phyloP scores from a whole-genome alignment of 1,140 invertebrate species.

The Conus betulinus region DNA sequence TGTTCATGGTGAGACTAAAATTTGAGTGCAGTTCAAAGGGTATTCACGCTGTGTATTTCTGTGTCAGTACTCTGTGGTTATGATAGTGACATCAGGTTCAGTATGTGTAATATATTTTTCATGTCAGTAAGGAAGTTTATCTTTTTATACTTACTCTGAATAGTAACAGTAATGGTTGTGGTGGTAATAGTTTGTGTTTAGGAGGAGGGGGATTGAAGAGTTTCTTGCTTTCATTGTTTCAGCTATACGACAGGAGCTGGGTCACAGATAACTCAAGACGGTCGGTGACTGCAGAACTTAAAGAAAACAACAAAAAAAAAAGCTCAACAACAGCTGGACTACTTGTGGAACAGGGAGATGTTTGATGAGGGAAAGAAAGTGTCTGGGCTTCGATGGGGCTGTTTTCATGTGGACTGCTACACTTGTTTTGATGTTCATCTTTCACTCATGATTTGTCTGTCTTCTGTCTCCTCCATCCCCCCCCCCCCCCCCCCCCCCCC shows the following conservation, averaged over 20 bases:
- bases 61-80: no score
- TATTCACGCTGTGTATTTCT: no score
- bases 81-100: no score
- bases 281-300: background rate
- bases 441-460: background rate
- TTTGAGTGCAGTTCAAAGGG: no score
- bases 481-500: background rate
- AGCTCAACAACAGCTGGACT: background rate
- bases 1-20: no score
- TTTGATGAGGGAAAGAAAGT: background rate
- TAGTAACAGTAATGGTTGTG: no score
- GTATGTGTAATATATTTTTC: no score
- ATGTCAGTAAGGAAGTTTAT: no score
- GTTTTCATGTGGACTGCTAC: slow-evolving; percentile 1
- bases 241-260: slow-evolving; percentile 51
- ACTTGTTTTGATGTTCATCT: background rate
- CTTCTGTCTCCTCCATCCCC: background rate
- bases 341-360: background rate
- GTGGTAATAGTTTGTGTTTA: no score
- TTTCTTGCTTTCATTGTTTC: slow-evolving; percentile 19
- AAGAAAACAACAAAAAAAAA: background rate
- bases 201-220: no score
- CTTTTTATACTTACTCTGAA: no score
- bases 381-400: background rate
- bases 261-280: slow-evolving; percentile 42